Percentiles rank a stretch among this genome's conserved stretches.
Conservation (phyloP, 1,140 invertebrate genomes). For the Battus philenor region DNA sequence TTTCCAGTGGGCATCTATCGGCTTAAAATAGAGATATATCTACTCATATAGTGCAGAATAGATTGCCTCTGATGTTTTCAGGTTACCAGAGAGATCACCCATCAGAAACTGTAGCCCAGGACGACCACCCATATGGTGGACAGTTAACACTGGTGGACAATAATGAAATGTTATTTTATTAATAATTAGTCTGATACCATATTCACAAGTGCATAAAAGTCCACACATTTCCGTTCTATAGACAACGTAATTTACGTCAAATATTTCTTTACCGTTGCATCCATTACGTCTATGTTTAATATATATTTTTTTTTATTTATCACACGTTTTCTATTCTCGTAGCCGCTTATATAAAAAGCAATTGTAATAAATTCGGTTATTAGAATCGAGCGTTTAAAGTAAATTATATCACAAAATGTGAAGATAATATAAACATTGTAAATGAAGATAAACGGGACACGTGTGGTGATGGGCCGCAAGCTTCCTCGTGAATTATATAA, state of each 20-base stretch:
- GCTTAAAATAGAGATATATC: no score
- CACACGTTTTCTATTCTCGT: conserved; percentile 9
- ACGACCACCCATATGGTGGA: no score
- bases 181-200: no score
- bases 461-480: conserved; percentile 16
- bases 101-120: no score
- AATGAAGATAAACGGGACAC: conserved; percentile 26
- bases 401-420: conserved; percentile 36
- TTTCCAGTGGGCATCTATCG: no score
- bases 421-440: conserved; percentile 26
- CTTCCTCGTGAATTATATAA: conserved; percentile 20
- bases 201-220: no score
- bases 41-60: no score
- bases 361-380: conserved; percentile 33
- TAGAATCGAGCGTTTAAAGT: conserved; percentile 25
- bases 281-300: neutral
- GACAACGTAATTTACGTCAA: no score
- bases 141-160: neutral
- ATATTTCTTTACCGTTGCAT: no score
- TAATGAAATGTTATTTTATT: neutral
- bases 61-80: no score
- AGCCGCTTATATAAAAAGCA: conserved; percentile 22
- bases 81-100: no score
- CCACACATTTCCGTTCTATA: no score
- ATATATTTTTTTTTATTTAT: neutral